A percentile compares a stretch with the other conserved stretches of the same genome.
These are phyloP conservation scores for Orycteropus afer DNA, from an alignment of 2,113 vertebrate genomes.

Conservation along the genomic window DNA sequence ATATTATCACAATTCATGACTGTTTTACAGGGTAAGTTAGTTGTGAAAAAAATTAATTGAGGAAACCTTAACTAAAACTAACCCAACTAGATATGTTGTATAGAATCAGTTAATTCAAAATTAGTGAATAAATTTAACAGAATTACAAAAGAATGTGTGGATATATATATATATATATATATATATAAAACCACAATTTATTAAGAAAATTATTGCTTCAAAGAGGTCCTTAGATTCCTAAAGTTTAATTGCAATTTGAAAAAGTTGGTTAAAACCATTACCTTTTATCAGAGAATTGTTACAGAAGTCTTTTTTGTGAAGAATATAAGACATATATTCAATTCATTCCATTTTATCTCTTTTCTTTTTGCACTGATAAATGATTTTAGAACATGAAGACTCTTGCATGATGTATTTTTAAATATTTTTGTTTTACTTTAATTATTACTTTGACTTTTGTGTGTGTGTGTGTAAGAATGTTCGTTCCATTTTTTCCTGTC, in stretches of 20 bases:
- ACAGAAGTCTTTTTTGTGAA: not conserved
- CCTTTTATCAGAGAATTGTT: not conserved
- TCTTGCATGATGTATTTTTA: not conserved
- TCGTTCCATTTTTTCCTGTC: not conserved
- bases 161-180: not conserved
- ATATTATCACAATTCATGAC: not conserved
- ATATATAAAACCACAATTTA: too few relatives aligned
- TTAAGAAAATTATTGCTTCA: not conserved
- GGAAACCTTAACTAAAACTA: not conserved
- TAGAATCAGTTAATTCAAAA: not conserved
- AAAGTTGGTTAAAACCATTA: not conserved
- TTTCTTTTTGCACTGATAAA: not conserved
- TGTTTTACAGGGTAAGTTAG: not conserved
- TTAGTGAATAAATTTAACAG: not conserved
- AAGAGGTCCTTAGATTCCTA: not conserved
- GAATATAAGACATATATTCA: not conserved
- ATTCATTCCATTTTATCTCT: not conserved
- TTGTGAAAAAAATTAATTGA: not conserved
- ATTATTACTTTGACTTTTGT: not conserved
- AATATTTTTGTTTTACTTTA: not conserved
- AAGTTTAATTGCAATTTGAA: not conserved
- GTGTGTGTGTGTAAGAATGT: not conserved
- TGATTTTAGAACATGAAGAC: not conserved
- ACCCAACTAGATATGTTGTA: not conserved
- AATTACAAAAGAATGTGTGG: not conserved